These are phyloP conservation scores for Xenopus tropicalis DNA, from an alignment of 2,113 vertebrate genomes.

Conservation along the genomic window DNA sequence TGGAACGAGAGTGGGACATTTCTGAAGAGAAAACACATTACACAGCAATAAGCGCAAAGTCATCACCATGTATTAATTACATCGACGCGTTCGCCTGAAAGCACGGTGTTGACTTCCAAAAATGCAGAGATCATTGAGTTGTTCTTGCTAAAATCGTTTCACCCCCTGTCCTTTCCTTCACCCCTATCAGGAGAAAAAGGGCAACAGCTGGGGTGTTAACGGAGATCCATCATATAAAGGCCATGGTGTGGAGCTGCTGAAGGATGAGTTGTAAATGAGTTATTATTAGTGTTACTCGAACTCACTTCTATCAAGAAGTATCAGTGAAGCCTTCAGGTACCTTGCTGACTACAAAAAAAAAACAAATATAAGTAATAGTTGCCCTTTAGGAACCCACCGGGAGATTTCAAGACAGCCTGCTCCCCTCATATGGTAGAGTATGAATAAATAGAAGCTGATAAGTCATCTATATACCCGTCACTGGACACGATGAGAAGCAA, in stretches of 20 bases:
- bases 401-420: too few species aligned
- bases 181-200: not conserved
- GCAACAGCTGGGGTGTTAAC: slow-evolving; percentile 1
- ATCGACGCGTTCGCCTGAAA: not conserved
- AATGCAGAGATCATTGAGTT: not conserved
- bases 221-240: not conserved
- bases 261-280: not conserved
- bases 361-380: too few species aligned
- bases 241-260: not conserved
- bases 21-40: too few species aligned
- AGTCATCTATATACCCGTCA: too few species aligned
- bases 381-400: too few species aligned
- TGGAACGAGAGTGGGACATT: too few species aligned
- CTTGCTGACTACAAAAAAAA: too few species aligned
- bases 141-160: not conserved
- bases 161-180: slow-evolving; percentile 1
- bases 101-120: not conserved
- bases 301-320: too few species aligned
- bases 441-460: too few species aligned
- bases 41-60: not conserved
- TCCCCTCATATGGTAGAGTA: too few species aligned
- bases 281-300: not conserved
- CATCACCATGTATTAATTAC: not conserved
- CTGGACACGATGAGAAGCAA: too few species aligned
- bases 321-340: too few species aligned